Percentiles rank a stretch among this genome's conserved stretches.
Conservation (phyloP, 2,888 invertebrate species). For the Orthosia gracilis region DNA sequence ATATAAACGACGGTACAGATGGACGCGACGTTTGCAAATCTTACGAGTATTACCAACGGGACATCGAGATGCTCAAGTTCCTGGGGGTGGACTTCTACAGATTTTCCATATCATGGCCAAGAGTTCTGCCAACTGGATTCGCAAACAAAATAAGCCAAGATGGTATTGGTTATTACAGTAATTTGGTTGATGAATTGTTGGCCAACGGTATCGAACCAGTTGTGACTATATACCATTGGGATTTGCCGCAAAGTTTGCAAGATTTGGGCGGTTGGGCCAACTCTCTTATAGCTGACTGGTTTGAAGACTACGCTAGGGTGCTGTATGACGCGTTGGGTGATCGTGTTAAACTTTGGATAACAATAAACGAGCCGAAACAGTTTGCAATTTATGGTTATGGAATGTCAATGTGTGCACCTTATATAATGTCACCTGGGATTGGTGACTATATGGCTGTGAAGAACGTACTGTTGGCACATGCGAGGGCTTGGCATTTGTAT, state of each 20-base stretch:
- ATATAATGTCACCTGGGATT: slow-evolving; percentile 83
- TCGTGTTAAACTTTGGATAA: slow-evolving; percentile 91
- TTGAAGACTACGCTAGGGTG: slow-evolving; percentile 87
- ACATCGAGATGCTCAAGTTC: slow-evolving; percentile 85
- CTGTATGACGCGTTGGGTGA: slow-evolving; percentile 87
- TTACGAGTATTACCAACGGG: slow-evolving; percentile 91
- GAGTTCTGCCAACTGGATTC: slow-evolving; percentile 92
- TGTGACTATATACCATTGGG: slow-evolving; percentile 91
- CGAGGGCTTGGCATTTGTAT: slow-evolving; percentile 87
- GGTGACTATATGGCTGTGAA: slow-evolving; percentile 90
- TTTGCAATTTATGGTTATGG: slow-evolving; percentile 87
- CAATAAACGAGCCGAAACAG: slow-evolving; percentile 91
- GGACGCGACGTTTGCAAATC: slow-evolving; percentile 92
- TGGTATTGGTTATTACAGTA: slow-evolving; percentile 92
- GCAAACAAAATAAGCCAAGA: slow-evolving; percentile 89
- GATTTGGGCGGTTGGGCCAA: slow-evolving; percentile 91
- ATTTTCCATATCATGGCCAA: slow-evolving; percentile 92
- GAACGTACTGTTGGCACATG: slow-evolving; percentile 91
- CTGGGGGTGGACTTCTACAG: slow-evolving; percentile 89
- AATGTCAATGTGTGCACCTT: slow-evolving; percentile 76
- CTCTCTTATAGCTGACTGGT: slow-evolving; percentile 85
- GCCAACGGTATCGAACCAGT: slow-evolving; percentile 92
- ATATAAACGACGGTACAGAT: slow-evolving; percentile 88
- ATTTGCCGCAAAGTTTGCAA: slow-evolving; percentile 90
- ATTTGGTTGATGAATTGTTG: slow-evolving; percentile 91